Conservation (phyloP, 2,888 invertebrate species). For the Abrostola tripartita region DNA sequence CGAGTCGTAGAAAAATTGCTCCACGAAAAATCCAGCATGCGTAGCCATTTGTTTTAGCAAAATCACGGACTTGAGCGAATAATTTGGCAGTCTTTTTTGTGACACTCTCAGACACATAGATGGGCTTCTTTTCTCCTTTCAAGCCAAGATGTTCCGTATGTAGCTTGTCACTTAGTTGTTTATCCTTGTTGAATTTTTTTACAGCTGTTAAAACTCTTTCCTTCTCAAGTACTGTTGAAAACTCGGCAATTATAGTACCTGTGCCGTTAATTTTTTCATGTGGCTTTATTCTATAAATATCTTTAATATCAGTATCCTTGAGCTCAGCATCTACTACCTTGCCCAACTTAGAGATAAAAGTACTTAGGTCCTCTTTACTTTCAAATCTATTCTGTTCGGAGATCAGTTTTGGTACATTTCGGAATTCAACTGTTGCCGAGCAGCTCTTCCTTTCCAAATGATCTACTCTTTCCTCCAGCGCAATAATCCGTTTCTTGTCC, state of each 20-base stretch:
- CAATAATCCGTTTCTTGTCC: constrained; percentile 6
- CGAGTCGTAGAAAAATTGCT: constrained; percentile 1
- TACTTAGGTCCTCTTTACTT: neutral
- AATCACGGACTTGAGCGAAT: neutral
- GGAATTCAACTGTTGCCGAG: constrained; percentile 6
- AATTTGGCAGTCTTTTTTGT: constrained; percentile 1
- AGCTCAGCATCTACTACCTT: constrained; percentile 2
- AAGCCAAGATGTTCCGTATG: constrained; percentile 1
- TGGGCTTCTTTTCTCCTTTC: constrained; percentile 1
- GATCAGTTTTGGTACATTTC: constrained; percentile 4
- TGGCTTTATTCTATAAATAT: constrained; percentile 8
- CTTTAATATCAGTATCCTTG: constrained; percentile 6
- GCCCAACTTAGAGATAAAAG: constrained; percentile 1
- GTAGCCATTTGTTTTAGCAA: constrained; percentile 1
- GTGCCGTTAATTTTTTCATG: neutral
- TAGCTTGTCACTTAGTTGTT: constrained; percentile 2
- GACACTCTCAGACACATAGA: constrained; percentile 2
- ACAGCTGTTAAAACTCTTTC: neutral
- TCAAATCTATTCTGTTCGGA: constrained; percentile 3
- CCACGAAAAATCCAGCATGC: constrained; percentile 1
- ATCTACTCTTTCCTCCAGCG: constrained; percentile 6
- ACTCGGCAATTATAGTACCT: constrained; percentile 4
- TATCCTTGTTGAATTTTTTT: no score
- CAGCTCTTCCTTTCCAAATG: constrained; percentile 8
- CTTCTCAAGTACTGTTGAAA: constrained; percentile 1